Conservation (phyloP, 2,113 vertebrate species). For the Gallinago media region DNA sequence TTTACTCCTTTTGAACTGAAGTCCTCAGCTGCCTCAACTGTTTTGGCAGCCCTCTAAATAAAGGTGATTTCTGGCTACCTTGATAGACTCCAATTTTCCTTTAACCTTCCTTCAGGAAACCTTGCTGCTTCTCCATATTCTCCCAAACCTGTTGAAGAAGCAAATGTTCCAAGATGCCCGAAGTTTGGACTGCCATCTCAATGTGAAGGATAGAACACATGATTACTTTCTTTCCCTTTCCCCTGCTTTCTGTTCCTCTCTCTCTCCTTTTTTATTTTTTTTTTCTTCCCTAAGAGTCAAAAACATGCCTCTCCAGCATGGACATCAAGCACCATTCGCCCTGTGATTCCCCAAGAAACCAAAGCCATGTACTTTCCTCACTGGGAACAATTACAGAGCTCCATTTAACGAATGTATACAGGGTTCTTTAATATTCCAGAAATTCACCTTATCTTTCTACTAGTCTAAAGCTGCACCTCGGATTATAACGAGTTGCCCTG, state of each 20-base stretch:
- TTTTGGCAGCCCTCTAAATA: not conserved
- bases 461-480: accelerated
- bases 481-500: not conserved
- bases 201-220: accelerated
- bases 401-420: accelerated
- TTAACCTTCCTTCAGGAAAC: not conserved
- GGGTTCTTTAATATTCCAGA: not conserved
- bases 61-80: not conserved
- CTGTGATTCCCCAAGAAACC: accelerated
- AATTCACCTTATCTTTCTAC: not conserved
- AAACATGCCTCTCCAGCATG: not conserved
- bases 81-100: not conserved
- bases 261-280: not conserved
- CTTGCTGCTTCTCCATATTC: not conserved
- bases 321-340: accelerated
- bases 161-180: not conserved
- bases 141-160: not conserved
- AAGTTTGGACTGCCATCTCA: not conserved
- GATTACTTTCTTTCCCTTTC: not conserved
- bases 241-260: not conserved
- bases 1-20: not conserved
- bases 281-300: not conserved
- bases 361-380: not conserved
- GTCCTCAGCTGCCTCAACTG: not conserved
- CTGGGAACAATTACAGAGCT: not conserved